Evolutionary conservation across 2,113 vertebrate species (phyloP).

Genomic region (Ctenomys sociabilis): DNA sequence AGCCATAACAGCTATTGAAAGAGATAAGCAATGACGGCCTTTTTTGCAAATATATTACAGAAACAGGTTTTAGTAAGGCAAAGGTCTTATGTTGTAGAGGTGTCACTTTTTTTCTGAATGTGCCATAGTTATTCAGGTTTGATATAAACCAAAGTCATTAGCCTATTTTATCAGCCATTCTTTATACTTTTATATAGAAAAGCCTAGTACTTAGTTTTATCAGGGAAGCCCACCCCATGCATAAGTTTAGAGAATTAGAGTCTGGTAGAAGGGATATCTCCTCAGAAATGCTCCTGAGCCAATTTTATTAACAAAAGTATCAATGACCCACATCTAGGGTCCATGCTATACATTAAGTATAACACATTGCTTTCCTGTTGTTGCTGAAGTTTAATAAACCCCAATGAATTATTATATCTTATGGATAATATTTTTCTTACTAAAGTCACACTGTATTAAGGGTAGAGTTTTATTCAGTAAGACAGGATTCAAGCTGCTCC

Average conservation of each 20-base stretch:
- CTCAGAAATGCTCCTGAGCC: neutral
- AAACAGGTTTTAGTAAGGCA: neutral
- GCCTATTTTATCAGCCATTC: neutral
- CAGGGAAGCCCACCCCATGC: neutral
- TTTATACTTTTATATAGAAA: neutral
- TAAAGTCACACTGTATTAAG: constrained; percentile 45
- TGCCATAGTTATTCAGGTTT: constrained; percentile 19
- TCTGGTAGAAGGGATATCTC: neutral
- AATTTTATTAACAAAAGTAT: neutral
- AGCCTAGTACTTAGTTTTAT: neutral
- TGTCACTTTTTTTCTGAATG: neutral
- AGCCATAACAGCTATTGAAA: neutral
- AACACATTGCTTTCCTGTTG: neutral
- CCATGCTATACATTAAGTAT: neutral
- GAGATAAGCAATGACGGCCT: neutral
- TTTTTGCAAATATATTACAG: neutral
- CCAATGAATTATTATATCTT: neutral
- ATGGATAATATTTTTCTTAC: neutral
- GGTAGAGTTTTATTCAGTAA: constrained; percentile 64
- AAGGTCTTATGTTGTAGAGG: neutral
- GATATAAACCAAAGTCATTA: constrained; percentile 4
- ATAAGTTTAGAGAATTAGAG: neutral
- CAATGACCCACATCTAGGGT: neutral
- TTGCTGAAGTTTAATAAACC: neutral
- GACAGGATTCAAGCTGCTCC: constrained; percentile 64